Evolutionary conservation across 2,888 invertebrate species (phyloP), one percentile per base, ranked within the genome.

Genomic region (Drosophila algonquin): DNA sequence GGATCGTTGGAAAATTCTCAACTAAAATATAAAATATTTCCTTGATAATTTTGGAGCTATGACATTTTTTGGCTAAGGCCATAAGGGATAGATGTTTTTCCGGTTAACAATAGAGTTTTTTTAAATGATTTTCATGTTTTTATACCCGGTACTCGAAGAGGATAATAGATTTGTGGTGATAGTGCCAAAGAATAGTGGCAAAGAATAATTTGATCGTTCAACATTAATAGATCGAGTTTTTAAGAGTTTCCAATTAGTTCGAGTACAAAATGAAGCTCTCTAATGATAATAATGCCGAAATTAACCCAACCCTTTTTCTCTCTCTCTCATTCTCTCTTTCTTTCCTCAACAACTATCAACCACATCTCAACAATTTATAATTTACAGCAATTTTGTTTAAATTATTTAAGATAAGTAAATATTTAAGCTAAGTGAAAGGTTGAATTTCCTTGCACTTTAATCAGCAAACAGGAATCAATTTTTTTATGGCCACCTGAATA

Each of bases 371-470:
- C 45, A 67, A 65, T 51, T 51, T 21, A 2, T 44, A 46, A 51
- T 51, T 61, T 46, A 50, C 50, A 61, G 45, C 45, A 8, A 55
- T 51, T 69, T 53, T 53, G 6, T 1, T 40, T n/a, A 40, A 40
- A 7, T 30, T 48, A 60, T 69, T 69, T 40, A 6, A 40, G 40
- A 40, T 40, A 40, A 55, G 35, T 54, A 69, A 54, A 27, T 21
- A 53, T 14, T 8, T 16, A 14, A 48, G 47, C 40, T 27, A 32
- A 53, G 69, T 68, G 58, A 67, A 68, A 68, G 67, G 67, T 65
- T 65, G 57, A 65, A 65, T 67, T 65, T 64, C 63, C 40, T 65
- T 45, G 30, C 65, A 57, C 32, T 56, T 64, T 35, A 45, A 16
- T 32, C 30, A 32, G 16, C 65, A 57, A 67, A 50, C 67, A 27